Conservation (phyloP, 2,888 invertebrate species). For the Philonicus albiceps region DNA sequence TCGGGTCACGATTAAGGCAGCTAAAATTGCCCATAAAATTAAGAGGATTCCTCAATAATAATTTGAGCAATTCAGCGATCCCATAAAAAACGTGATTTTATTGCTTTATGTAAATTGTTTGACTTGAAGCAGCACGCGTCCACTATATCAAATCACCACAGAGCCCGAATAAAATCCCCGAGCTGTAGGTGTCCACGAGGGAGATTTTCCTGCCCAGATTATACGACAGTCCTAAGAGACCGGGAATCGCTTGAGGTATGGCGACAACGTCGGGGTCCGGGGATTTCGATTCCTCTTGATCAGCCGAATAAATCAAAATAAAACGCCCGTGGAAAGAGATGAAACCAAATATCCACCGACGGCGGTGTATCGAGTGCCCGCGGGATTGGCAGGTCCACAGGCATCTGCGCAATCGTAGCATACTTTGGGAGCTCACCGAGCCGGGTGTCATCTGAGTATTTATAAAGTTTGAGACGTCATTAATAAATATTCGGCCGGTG, state of each 20-base stretch:
- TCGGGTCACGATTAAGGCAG: not conserved
- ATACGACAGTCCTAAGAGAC: not conserved
- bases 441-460: slow-evolving; percentile 36
- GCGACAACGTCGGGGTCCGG: not conserved
- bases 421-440: not conserved
- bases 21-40: not conserved
- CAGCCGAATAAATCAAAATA: slow-evolving; percentile 23
- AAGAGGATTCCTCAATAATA: not conserved
- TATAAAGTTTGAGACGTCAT: slow-evolving; percentile 42
- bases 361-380: not conserved
- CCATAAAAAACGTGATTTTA: slow-evolving; percentile 17
- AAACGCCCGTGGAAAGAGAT: not conserved
- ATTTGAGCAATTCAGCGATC: slow-evolving; percentile 3
- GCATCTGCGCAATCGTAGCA: not conserved
- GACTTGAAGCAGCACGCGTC: slow-evolving; percentile 41
- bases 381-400: not conserved
- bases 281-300: slow-evolving; percentile 23
- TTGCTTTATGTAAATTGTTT: slow-evolving; percentile 23
- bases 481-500: slow-evolving; percentile 37
- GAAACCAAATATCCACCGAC: slow-evolving; percentile 22
- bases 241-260: not conserved
- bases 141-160: slow-evolving; percentile 40
- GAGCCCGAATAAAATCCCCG: slow-evolving; percentile 13
- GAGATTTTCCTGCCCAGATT: slow-evolving; percentile 26
- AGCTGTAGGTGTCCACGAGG: slow-evolving; percentile 33